Base-by-base conservation (phyloP, 2,888 invertebrate species). In the Thalpophila matura region DNA sequence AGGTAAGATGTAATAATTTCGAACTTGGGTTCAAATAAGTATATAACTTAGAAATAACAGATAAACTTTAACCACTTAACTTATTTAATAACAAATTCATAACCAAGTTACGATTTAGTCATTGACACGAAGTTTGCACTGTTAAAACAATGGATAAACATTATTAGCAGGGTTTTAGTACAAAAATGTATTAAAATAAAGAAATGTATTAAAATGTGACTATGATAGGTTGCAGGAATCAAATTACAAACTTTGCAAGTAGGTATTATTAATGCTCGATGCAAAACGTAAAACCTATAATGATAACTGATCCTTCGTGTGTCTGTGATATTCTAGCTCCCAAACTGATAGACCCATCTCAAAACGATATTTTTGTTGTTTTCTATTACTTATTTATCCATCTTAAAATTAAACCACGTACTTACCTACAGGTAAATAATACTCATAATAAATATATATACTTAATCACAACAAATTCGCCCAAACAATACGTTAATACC, bases 401-500 rank as follows among this genome's bases (percentile, higher is more conserved):
- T 16, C 0, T 12, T 2, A n/a, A 20, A 14, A n/a, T n/a, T 12
- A 33, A 24, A 24, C 1, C 5, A 20, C 20, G 6, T 2, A 16
- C 16, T 5, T 35, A 16, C 16, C 16, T 35, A 33, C 31, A 0
- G 7, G 3, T 14, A 18, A 16, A 26, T 31, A 51, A n/a, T 1
- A 42, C 29, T 31, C 7, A 40, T 29, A 27, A 55, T 37, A 49
- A 53, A 55, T 43, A 47, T 35, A 18, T 43, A 51, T 33, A 40
- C 29, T 60, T 33, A 55, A 65, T 42, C 51, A 61, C 61, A 67
- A 70, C 66, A 76, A 75, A 70, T 63, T 57, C 60, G 51, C 63
- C 62, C 59, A 70, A 73, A 80, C 78, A 82, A 83, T 83, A 85
- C 82, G 82, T 82, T 88, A 90, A 91, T 88, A 79, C 86, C 82